These are phyloP conservation scores for Serranus cabrilla DNA, from an alignment of 2,797 vertebrate genomes.

Conservation along the genomic window DNA sequence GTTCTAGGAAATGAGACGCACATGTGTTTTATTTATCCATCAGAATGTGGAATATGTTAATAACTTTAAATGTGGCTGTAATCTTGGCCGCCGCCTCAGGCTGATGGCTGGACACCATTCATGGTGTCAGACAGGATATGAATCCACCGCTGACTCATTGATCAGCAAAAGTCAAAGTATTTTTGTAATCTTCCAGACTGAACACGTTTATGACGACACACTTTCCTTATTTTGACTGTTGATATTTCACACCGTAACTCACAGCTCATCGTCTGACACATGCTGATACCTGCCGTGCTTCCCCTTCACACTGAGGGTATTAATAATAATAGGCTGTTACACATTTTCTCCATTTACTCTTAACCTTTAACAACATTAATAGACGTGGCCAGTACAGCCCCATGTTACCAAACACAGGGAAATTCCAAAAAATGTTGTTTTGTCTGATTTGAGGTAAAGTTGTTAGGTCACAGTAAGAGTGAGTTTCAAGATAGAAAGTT, in stretches of 20 bases:
- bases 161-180: not conserved
- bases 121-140: constrained; percentile 49
- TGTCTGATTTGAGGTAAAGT: too few species aligned
- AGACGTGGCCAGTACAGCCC: not conserved
- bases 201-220: not conserved
- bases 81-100: constrained; percentile 9
- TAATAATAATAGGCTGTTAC: constrained; percentile 25
- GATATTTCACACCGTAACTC: not conserved
- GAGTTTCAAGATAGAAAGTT: too few species aligned
- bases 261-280: not conserved
- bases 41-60: constrained; percentile 35
- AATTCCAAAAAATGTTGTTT: constrained; percentile 7
- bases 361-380: constrained; percentile 40
- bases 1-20: constrained; percentile 65
- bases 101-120: constrained; percentile 4
- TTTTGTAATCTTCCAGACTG: not conserved
- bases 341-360: constrained; percentile 10
- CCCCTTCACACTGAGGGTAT: constrained; percentile 27
- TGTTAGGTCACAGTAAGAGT: too few species aligned
- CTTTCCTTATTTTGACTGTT: not conserved
- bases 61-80: constrained; percentile 32
- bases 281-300: constrained; percentile 38
- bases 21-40: constrained; percentile 53
- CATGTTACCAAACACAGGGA: constrained; percentile 35
- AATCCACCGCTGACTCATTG: constrained; percentile 37